A percentile compares a stretch with the other conserved stretches of the same genome.
phyloP scores from a whole-genome alignment of 2,113 vertebrate species.

The Anolis sagrei region DNA sequence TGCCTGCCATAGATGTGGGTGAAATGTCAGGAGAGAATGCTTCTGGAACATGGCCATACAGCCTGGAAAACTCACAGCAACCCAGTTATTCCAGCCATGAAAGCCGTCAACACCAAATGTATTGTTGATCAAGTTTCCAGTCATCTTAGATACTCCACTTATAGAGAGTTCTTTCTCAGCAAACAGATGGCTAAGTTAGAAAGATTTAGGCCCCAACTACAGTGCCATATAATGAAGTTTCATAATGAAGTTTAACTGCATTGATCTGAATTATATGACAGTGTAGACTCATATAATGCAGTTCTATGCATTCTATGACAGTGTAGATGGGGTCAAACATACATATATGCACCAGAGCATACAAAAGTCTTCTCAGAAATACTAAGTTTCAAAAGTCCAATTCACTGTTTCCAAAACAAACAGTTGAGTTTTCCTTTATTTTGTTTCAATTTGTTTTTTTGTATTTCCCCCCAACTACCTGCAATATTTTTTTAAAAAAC shows the following conservation, averaged over 20 bases:
- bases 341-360: slow-evolving; percentile 51
- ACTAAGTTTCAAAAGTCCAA: neutral
- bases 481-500: neutral
- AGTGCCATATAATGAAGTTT: no score
- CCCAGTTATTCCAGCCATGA: no score
- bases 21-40: no score
- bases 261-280: no score
- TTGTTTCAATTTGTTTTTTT: neutral
- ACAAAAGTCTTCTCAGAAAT: slow-evolving; percentile 37
- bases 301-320: no score
- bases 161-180: neutral
- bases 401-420: neutral
- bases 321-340: no score
- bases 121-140: neutral
- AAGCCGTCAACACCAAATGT: no score
- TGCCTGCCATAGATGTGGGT: no score
- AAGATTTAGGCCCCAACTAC: neutral
- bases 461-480: neutral
- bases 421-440: neutral
- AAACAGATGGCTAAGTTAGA: slow-evolving; percentile 5
- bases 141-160: slow-evolving; percentile 31
- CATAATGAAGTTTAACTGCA: no score
- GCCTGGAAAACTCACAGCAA: no score
- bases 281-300: no score
- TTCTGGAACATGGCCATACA: no score